phyloP scores from a whole-genome alignment of 2,797 vertebrate species.

The Nothura maculosa region DNA sequence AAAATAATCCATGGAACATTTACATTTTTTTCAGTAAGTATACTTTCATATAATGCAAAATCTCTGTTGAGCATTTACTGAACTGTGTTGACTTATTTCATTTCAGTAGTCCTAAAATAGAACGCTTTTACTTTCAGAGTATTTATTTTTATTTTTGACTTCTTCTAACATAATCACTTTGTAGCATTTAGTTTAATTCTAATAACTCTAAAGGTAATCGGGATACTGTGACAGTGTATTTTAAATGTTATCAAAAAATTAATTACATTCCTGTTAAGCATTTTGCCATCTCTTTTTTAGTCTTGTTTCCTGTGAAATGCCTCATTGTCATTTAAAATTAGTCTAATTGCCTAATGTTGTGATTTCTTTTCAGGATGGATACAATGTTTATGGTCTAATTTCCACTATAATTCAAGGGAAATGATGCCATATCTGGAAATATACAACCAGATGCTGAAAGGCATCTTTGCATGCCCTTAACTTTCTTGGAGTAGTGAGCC shows the following conservation, averaged over 20 bases:
- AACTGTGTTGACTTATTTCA: background rate
- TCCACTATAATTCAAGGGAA: background rate
- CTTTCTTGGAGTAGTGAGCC: background rate
- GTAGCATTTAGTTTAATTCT: background rate
- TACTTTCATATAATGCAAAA: background rate
- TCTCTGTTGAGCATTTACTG: background rate
- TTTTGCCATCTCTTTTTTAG: background rate
- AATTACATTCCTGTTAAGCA: background rate
- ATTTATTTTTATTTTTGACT: background rate
- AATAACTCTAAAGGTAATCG: background rate
- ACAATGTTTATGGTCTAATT: background rate
- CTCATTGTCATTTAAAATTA: background rate
- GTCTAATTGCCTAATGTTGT: background rate
- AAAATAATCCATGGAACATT: accelerated
- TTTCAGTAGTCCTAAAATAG: background rate
- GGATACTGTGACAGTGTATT: background rate
- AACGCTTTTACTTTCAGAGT: background rate
- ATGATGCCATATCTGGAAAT: background rate
- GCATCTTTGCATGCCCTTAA: background rate
- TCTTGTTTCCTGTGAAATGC: background rate
- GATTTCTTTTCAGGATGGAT: background rate
- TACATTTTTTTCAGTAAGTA: background rate
- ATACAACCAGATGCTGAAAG: background rate
- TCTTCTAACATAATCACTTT: background rate
- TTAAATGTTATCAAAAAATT: background rate